A percentile compares a stretch with the other conserved stretches of the same genome.
phyloP scores from a whole-genome alignment of 2,888 invertebrate species.

The Lissonota sp. region DNA sequence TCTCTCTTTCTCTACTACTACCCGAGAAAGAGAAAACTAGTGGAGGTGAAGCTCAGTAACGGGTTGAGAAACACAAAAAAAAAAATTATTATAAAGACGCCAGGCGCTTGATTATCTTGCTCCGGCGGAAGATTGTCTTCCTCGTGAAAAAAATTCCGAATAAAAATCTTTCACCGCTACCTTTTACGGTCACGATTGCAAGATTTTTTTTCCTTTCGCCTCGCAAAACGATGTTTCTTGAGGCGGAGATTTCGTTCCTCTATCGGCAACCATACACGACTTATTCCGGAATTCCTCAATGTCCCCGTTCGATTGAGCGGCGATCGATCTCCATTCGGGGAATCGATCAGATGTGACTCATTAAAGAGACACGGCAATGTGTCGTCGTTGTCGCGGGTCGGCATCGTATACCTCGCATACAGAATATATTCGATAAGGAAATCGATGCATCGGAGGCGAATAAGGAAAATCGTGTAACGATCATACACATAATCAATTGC shows the following conservation, averaged over 20 bases:
- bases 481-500: background rate
- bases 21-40: slow-evolving; percentile 4
- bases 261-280: slow-evolving; percentile 33
- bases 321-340: slow-evolving; percentile 61
- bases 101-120: slow-evolving; percentile 41
- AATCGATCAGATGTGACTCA: slow-evolving; percentile 60
- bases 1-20: background rate
- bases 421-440: slow-evolving; percentile 56
- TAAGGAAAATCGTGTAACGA: slow-evolving; percentile 48
- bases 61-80: background rate
- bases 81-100: slow-evolving; percentile 29
- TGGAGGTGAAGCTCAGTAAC: slow-evolving; percentile 8
- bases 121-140: slow-evolving; percentile 35
- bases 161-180: slow-evolving; percentile 24
- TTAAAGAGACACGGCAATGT: slow-evolving; percentile 47
- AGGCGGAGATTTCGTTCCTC: slow-evolving; percentile 35
- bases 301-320: slow-evolving; percentile 44
- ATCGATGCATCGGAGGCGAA: slow-evolving; percentile 42
- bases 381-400: slow-evolving; percentile 32
- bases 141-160: background rate
- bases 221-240: background rate
- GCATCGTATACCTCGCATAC: slow-evolving; percentile 25
- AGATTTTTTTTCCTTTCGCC: slow-evolving; percentile 26
- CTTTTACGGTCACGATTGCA: slow-evolving; percentile 20
- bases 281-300: slow-evolving; percentile 56